These are phyloP conservation scores for Panopea generosa DNA, from an alignment of 2,888 invertebrate species.

Conservation along the genomic window DNA sequence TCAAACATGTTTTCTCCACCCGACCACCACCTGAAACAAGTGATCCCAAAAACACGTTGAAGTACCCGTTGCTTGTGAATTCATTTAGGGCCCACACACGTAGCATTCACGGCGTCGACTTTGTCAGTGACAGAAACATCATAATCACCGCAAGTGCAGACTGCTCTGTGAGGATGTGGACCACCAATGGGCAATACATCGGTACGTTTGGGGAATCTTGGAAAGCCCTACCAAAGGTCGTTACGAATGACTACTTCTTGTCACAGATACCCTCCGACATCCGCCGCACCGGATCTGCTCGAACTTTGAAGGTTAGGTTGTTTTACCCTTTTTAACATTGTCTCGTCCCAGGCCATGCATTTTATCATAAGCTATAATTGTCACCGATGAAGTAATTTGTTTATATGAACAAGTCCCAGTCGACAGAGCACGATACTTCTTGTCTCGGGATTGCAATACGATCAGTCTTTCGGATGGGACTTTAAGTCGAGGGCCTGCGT, in stretches of 20 bases:
- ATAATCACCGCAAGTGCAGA: slow-evolving; percentile 90
- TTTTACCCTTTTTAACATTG: too few species aligned
- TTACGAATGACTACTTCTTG: slow-evolving; percentile 79
- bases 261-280: slow-evolving; percentile 90
- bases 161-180: slow-evolving; percentile 87
- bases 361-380: too few species aligned
- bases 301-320: slow-evolving; percentile 88
- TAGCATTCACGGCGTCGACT: slow-evolving; percentile 89
- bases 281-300: slow-evolving; percentile 90
- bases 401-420: too few species aligned
- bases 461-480: too few species aligned
- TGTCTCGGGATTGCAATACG: too few species aligned
- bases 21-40: slow-evolving; percentile 72
- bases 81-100: slow-evolving; percentile 89
- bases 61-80: slow-evolving; percentile 78
- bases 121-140: slow-evolving; percentile 89
- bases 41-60: slow-evolving; percentile 69
- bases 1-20: slow-evolving; percentile 53
- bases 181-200: slow-evolving; percentile 85
- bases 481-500: too few species aligned
- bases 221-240: slow-evolving; percentile 85
- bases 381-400: too few species aligned
- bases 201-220: slow-evolving; percentile 92
- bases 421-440: too few species aligned
- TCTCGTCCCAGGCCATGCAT: too few species aligned